A percentile compares a stretch with the other conserved stretches of the same genome.
These are phyloP conservation scores for Aythya baeri DNA, from an alignment of 2,113 vertebrate genomes.

Conservation along the genomic window DNA sequence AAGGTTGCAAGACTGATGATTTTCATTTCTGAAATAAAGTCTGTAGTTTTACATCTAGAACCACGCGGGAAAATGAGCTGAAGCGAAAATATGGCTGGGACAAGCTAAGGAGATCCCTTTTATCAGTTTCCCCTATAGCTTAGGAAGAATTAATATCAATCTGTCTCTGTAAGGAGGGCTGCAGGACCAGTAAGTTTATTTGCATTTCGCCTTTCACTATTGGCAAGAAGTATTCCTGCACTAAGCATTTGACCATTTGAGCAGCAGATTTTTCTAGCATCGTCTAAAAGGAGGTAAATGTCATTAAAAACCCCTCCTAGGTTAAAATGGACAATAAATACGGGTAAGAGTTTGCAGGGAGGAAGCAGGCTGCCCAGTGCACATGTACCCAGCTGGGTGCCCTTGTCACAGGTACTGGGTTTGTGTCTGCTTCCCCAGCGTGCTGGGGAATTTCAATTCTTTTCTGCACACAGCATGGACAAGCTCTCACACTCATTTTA, in stretches of 20 bases:
- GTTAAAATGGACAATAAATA: conserved; percentile 5
- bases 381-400: not conserved
- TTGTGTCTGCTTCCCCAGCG: not conserved
- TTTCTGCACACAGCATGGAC: conserved; percentile 56
- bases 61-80: not conserved
- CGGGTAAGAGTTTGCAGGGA: not conserved
- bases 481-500: conserved; percentile 38
- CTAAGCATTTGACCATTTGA: not conserved
- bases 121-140: not conserved
- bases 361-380: not conserved
- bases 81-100: not conserved
- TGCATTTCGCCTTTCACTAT: not conserved
- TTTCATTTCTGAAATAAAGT: not conserved
- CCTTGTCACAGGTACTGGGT: conserved; percentile 50
- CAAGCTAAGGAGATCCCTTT: not conserved
- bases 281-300: not conserved
- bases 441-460: conserved; percentile 63
- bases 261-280: not conserved
- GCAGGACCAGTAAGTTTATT: not conserved
- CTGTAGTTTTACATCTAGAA: not conserved
- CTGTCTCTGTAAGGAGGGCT: not conserved
- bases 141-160: not conserved
- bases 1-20: not conserved
- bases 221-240: not conserved
- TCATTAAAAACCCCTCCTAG: not conserved